Evolutionary conservation across 2,888 invertebrate genomes (phyloP).

Genomic region (Pseudanteris insignis): DNA sequence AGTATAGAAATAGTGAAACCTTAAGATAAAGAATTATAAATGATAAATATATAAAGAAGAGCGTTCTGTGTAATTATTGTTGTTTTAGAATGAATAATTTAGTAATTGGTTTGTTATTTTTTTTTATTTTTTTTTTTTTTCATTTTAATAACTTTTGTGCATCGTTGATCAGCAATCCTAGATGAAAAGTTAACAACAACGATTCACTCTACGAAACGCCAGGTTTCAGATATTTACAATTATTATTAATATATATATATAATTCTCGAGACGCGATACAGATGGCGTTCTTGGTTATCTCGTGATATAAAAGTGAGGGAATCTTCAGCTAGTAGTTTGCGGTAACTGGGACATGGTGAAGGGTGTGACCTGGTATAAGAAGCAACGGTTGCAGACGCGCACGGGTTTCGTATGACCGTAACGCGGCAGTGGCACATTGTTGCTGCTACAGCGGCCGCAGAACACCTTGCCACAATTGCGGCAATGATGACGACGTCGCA

Average conservation of each 20-base stretch:
- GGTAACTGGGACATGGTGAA: slow-evolving; percentile 68
- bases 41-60: too few species aligned
- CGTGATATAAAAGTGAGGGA: slow-evolving; percentile 20
- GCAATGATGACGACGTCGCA: slow-evolving; percentile 95
- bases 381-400: slow-evolving; percentile 91
- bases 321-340: slow-evolving; percentile 59
- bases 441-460: slow-evolving; percentile 92
- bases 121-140: too few species aligned
- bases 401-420: slow-evolving; percentile 93
- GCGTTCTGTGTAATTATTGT: too few species aligned
- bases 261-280: slow-evolving; percentile 6
- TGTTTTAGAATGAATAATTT: too few species aligned
- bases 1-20: too few species aligned
- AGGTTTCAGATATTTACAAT: slow-evolving; percentile 6
- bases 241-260: slow-evolving; percentile 10
- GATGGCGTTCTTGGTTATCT: slow-evolving; percentile 21
- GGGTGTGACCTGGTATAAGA: slow-evolving; percentile 76
- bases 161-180: background rate
- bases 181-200: background rate
- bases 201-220: background rate
- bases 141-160: too few species aligned
- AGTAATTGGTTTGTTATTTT: too few species aligned
- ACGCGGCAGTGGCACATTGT: slow-evolving; percentile 90
- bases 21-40: too few species aligned
- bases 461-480: slow-evolving; percentile 97